Conservation (phyloP, 2,113 vertebrate species). For the Larimichthys crocea region DNA sequence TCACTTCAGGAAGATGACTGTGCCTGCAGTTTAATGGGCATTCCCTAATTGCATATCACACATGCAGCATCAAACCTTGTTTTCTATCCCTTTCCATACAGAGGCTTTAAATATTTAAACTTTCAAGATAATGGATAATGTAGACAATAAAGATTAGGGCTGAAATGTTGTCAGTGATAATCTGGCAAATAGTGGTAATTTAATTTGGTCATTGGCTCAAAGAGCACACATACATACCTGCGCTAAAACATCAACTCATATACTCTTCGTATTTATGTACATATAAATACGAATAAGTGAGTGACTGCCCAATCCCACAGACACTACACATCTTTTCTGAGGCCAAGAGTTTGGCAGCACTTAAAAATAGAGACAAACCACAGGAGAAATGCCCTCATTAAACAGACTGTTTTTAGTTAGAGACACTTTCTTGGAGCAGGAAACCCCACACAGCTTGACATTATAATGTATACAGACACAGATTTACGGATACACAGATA, state of each 20-base stretch:
- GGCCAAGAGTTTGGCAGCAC: conserved; percentile 39
- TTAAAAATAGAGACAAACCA: conserved; percentile 66
- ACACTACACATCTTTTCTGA: conserved; percentile 27
- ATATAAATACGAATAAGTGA: not conserved
- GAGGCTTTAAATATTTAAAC: too few species aligned
- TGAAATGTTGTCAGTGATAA: not conserved
- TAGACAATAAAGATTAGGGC: too few species aligned
- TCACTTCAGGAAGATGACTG: not conserved
- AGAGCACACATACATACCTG: not conserved
- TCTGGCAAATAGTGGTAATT: not conserved
- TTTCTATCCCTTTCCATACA: not conserved
- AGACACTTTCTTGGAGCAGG: conserved; percentile 43
- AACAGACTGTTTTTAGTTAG: conserved; percentile 50
- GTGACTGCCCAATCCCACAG: not conserved
- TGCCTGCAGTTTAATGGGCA: not conserved
- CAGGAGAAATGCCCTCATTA: conserved; percentile 72
- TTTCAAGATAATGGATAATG: not conserved
- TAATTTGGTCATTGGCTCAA: not conserved
- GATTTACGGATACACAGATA: conserved; percentile 10
- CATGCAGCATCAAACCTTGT: not conserved
- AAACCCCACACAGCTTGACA: conserved; percentile 27
- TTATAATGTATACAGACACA: conserved; percentile 27
- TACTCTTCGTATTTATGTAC: not conserved
- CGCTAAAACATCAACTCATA: not conserved
- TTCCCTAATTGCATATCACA: not conserved